These are phyloP conservation scores for Selene dorsalis DNA, from an alignment of 2,797 vertebrate genomes.

Conservation along the genomic window DNA sequence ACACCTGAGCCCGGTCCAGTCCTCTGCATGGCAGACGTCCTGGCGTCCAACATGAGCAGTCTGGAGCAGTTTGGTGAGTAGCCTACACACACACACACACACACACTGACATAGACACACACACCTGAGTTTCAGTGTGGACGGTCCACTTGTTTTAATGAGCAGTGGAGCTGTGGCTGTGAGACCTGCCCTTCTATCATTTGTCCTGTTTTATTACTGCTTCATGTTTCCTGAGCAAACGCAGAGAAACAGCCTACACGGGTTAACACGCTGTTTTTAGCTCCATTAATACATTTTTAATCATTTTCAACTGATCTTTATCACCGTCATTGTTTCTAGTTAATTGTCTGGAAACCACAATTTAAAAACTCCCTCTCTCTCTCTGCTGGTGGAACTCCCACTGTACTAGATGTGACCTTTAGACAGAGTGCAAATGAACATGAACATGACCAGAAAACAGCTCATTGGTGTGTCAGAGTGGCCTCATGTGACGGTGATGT, in stretches of 20 bases:
- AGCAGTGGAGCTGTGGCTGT: no score
- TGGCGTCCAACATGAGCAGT: constrained; percentile 74
- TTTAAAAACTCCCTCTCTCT: neutral
- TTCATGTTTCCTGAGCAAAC: neutral
- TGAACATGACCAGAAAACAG: neutral
- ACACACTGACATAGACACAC: no score
- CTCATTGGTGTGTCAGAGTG: no score
- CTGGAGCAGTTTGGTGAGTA: constrained; percentile 81
- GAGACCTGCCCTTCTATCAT: neutral
- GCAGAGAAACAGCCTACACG: neutral
- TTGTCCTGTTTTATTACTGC: no score
- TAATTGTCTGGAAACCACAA: neutral
- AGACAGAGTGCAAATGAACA: neutral
- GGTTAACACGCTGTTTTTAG: neutral
- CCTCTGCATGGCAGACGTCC: constrained; percentile 11
- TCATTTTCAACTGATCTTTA: neutral
- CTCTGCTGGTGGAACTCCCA: neutral
- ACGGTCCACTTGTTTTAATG: neutral
- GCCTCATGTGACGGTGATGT: no score
- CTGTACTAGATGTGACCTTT: neutral
- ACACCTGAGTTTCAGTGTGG: neutral
- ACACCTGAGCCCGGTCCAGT: rapidly evolving
- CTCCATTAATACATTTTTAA: neutral
- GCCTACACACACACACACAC: no score
- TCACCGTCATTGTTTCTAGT: neutral